Base-by-base conservation (phyloP, 2,113 vertebrate species). In the Chaetodon auriga region DNA sequence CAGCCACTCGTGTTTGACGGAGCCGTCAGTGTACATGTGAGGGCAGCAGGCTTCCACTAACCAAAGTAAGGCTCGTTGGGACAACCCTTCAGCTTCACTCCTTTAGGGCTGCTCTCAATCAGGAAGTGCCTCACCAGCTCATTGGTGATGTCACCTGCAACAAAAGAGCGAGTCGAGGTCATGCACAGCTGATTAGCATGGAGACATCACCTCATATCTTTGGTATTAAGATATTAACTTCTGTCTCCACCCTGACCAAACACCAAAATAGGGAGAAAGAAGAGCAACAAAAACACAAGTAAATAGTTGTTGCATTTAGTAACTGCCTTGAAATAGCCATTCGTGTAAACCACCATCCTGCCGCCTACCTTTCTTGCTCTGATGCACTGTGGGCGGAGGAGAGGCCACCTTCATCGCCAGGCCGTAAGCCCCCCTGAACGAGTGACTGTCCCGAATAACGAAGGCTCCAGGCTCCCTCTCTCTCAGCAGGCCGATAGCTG, bases 21-120 rank as follows among this genome's bases (percentile, higher is more conserved):
- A 60, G 62, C 78, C 73, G 69, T 43, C 58, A 19, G 60, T 60
- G 13, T 7, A 19, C 12, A 58, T 46, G 70, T 53, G n/a, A 14
- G 18, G 7, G 36, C 14, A 36, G 79, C 21, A 21, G 11, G 21
- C 14, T 13, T 23, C 18, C 55, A 87, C 96, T 96, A 19, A 99
- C 98, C 98, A 65, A 99, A 99, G 94, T 98, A 97, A 0, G 98
- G 98, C 87, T 99, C 98, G 0, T 99, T 99, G 54, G 97, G 97
- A 76, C 98, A 99, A 7, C 98, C 98, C 95, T 99, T 99, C 94
- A 99, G 97, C 90, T 99, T 99, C 89, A 99, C 98, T 36, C 98
- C 98, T 87, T 97, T 96, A 0, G 98, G 96, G 86, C 97, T 98
- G 1, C 98, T 99, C 95, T 99, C 98, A 0, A 99, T 99, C 89